Conservation (phyloP, 2,113 vertebrate species). For the Camelus dromedarius region DNA sequence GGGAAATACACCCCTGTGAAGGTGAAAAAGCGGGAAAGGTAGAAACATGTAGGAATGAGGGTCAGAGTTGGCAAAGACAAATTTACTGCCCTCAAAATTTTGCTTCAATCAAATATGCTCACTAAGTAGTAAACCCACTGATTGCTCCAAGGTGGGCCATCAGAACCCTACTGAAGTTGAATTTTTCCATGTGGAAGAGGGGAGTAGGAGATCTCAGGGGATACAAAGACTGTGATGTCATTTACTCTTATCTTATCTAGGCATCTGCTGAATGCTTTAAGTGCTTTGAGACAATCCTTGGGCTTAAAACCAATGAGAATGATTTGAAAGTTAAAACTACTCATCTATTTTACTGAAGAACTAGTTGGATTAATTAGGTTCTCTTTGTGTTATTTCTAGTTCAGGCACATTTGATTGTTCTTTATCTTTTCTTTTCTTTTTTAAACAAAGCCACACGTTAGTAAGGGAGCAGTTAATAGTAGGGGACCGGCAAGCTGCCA, state of each 20-base stretch:
- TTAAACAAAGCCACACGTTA: not conserved
- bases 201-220: not conserved
- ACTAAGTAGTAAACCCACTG: not conserved
- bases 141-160: not conserved
- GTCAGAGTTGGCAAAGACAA: not conserved
- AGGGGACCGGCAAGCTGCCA: not conserved
- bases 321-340: slow-evolving; percentile 44
- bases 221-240: too few relatives aligned
- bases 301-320: slow-evolving; percentile 48
- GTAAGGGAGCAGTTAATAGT: not conserved
- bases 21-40: not conserved
- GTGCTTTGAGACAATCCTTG: not conserved
- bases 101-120: not conserved
- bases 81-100: not conserved
- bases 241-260: not conserved
- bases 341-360: not conserved
- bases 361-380: not conserved
- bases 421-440: not conserved
- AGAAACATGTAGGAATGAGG: not conserved
- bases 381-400: not conserved
- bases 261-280: not conserved
- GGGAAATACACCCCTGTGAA: not conserved
- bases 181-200: not conserved
- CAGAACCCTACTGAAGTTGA: not conserved
- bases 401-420: not conserved